phyloP scores from a whole-genome alignment of 2,113 vertebrate genomes.

The Desmodus rotundus region DNA sequence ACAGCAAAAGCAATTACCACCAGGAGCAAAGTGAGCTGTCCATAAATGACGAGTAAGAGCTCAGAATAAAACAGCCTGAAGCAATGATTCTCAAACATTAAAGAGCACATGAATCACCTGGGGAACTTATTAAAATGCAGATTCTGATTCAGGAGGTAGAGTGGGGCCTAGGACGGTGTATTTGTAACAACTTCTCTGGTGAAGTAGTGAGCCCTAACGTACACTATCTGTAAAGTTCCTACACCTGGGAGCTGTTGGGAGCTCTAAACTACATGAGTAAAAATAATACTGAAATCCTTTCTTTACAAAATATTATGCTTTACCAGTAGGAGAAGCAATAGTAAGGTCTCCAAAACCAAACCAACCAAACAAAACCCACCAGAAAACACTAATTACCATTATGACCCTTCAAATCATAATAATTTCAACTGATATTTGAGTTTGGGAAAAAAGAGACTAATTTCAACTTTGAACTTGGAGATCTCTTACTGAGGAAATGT shows the following conservation, averaged over 20 bases:
- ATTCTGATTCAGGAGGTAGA: neutral
- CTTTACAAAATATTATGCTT: neutral
- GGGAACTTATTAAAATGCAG: neutral
- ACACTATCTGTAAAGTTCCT: neutral
- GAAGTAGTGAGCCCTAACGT: neutral
- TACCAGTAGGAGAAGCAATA: neutral
- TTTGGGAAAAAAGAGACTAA: neutral
- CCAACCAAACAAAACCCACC: neutral
- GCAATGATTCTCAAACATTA: neutral
- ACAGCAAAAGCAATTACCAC: conserved; percentile 27
- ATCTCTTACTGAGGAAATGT: neutral
- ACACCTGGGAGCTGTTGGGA: neutral
- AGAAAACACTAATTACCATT: neutral
- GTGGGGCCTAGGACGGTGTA: neutral
- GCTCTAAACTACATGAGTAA: neutral
- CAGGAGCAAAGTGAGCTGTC: neutral
- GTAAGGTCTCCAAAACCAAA: neutral
- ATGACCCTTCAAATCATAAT: neutral
- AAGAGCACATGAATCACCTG: neutral
- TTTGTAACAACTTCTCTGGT: neutral
- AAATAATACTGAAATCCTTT: neutral
- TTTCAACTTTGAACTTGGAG: neutral
- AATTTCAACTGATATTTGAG: neutral
- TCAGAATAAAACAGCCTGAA: neutral
- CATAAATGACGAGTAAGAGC: neutral